Evolutionary conservation across 2,888 invertebrate species (phyloP).

Genomic region (Drosophila demipolita): DNA sequence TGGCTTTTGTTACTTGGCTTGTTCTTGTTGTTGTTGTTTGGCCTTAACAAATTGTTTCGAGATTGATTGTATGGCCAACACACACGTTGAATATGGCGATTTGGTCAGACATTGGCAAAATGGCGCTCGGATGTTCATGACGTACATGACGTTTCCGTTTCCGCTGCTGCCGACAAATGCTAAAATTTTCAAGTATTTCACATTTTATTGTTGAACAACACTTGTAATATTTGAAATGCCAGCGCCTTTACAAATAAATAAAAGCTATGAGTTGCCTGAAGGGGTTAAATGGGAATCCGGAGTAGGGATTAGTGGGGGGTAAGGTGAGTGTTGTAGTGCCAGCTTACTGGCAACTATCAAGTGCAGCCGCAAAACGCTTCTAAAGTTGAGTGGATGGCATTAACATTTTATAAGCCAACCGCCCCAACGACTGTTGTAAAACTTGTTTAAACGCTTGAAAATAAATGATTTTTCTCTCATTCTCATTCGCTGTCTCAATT

Average conservation of each 20-base stretch:
- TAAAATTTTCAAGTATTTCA: slow-evolving; percentile 60
- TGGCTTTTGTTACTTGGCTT: slow-evolving; percentile 15
- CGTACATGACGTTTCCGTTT: slow-evolving; percentile 80
- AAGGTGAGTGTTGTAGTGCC: neutral
- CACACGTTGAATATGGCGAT: slow-evolving; percentile 15
- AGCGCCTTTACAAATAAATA: slow-evolving; percentile 49
- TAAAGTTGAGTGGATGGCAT: slow-evolving; percentile 68
- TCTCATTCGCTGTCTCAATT: neutral
- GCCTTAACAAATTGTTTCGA: slow-evolving; percentile 70
- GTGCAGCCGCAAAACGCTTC: slow-evolving; percentile 68
- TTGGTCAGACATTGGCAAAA: slow-evolving; percentile 59
- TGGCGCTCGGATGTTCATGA: slow-evolving; percentile 76
- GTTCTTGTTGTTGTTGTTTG: slow-evolving; percentile 28
- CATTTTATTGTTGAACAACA: slow-evolving; percentile 62
- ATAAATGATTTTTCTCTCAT: slow-evolving; percentile 40
- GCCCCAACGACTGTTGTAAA: slow-evolving; percentile 6
- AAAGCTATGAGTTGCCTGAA: slow-evolving; percentile 24
- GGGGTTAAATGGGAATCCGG: neutral
- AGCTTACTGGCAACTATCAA: slow-evolving; percentile 48
- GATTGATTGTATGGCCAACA: slow-evolving; percentile 78
- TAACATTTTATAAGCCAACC: slow-evolving; percentile 60
- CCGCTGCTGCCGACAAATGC: slow-evolving; percentile 44
- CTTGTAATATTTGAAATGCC: slow-evolving; percentile 31
- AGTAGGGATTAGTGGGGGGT: neutral
- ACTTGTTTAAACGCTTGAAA: slow-evolving; percentile 56